Conservation (phyloP, 2,888 invertebrate species). For the Hoplodrina blanda region DNA sequence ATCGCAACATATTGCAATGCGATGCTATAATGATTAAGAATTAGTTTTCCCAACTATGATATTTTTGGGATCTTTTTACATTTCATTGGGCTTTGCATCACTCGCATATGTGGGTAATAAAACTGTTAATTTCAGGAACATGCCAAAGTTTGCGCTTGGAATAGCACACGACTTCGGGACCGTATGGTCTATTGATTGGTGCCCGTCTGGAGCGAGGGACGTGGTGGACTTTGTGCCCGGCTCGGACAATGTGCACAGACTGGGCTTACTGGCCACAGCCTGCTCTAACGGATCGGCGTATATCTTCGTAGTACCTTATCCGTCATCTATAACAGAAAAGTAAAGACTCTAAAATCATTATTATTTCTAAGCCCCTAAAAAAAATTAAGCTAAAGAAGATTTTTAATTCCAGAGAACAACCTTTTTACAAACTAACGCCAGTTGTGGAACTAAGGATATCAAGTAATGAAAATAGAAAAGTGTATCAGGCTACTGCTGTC, state of each 20-base stretch:
- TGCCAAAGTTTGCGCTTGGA: slow-evolving; percentile 87
- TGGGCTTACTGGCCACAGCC: slow-evolving; percentile 93
- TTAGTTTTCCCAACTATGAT: too few relatives aligned
- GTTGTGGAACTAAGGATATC: slow-evolving; percentile 82
- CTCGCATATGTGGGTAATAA: not conserved
- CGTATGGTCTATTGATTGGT: slow-evolving; percentile 94
- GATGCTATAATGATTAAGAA: too few relatives aligned
- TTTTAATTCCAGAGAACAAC: slow-evolving; percentile 75
- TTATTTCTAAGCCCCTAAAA: not conserved
- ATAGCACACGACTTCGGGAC: slow-evolving; percentile 92
- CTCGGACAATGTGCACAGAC: slow-evolving; percentile 70
- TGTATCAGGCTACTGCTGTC: slow-evolving; percentile 87
- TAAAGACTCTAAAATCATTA: slow-evolving; percentile 51
- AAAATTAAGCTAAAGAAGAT: not conserved
- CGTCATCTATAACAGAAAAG: slow-evolving; percentile 71
- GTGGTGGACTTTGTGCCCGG: slow-evolving; percentile 6
- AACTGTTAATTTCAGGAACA: slow-evolving; percentile 64
- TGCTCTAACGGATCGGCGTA: slow-evolving; percentile 92
- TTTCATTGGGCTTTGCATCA: too few relatives aligned
- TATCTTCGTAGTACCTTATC: slow-evolving; percentile 91
- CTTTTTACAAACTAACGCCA: slow-evolving; percentile 85
- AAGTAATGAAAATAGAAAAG: slow-evolving; percentile 65
- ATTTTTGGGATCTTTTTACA: too few relatives aligned
- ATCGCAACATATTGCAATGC: too few relatives aligned
- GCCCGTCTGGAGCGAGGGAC: slow-evolving; percentile 93